These are phyloP conservation scores for Hippocampus kuda DNA, from an alignment of 2,797 vertebrate genomes.

Conservation along the genomic window DNA sequence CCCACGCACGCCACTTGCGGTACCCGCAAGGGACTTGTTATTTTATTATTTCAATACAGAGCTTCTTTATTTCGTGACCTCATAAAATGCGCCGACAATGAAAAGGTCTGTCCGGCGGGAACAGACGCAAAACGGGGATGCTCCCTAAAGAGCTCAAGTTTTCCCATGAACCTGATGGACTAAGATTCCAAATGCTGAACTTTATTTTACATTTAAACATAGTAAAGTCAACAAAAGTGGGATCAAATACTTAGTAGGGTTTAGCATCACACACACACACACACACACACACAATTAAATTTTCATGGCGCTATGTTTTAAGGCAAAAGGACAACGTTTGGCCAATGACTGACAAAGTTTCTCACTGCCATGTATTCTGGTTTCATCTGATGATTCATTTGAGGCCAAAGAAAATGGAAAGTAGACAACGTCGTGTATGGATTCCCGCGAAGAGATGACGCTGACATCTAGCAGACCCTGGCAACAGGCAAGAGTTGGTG, in stretches of 20 bases:
- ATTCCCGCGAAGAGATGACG: neutral
- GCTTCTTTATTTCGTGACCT: constrained; percentile 7
- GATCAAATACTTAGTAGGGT: too few relatives aligned
- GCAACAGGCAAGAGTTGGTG: neutral
- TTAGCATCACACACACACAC: neutral
- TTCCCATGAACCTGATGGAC: neutral
- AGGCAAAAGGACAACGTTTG: too few relatives aligned
- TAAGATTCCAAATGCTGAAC: neutral
- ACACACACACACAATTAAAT: neutral
- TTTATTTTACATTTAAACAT: too few relatives aligned
- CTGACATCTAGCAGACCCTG: neutral
- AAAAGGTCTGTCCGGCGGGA: constrained; percentile 8
- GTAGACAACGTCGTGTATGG: neutral
- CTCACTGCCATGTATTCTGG: neutral
- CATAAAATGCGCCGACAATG: constrained; percentile 26
- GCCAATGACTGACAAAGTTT: neutral
- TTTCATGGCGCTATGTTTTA: neutral
- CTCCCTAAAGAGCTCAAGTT: neutral
- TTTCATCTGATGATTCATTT: neutral
- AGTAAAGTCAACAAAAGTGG: too few relatives aligned
- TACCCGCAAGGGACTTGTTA: constrained; percentile 11
- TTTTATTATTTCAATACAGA: constrained; percentile 22
- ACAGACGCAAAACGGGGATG: neutral
- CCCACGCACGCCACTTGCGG: constrained; percentile 20
- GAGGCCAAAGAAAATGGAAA: neutral